These are phyloP conservation scores for Erinaceus europaeus DNA, from an alignment of 2,113 vertebrate species.

Conservation along the genomic window DNA sequence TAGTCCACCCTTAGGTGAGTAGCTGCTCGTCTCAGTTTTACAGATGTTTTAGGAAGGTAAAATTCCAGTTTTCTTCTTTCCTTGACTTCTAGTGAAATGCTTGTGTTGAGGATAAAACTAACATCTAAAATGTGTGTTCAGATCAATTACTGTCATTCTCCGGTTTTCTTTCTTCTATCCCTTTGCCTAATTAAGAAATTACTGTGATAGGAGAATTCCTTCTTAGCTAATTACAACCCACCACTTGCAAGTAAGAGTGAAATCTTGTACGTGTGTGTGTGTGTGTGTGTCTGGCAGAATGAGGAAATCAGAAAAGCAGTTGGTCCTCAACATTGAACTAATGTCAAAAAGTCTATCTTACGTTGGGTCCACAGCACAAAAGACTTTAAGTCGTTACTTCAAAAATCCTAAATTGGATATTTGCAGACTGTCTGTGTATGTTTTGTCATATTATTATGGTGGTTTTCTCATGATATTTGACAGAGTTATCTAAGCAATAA, in stretches of 20 bases:
- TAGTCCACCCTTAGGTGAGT: not conserved
- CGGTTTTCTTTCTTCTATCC: conserved; percentile 5
- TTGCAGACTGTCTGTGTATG: not conserved
- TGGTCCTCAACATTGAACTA: not conserved
- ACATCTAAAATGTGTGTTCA: conserved; percentile 11
- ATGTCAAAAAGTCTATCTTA: not conserved
- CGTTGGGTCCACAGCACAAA: not conserved
- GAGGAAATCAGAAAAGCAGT: not conserved
- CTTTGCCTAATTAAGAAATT: conserved; percentile 44
- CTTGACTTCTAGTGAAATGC: conserved; percentile 17
- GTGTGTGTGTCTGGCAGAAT: not conserved
- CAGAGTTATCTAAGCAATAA: not conserved
- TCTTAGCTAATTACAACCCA: conserved; percentile 5
- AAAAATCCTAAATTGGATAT: not conserved
- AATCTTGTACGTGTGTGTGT: not conserved
- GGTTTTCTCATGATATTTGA: not conserved
- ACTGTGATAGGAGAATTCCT: not conserved
- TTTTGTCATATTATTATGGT: not conserved
- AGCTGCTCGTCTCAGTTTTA: conserved; percentile 24
- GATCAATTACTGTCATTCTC: conserved; percentile 37
- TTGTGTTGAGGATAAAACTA: conserved; percentile 19
- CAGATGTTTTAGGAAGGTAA: not conserved
- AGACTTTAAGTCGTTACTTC: not conserved
- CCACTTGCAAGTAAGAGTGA: conserved; percentile 22
- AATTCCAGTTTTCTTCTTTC: not conserved